Conservation (phyloP, 2,888 invertebrate species). For the Dastarcus helophoroides region DNA sequence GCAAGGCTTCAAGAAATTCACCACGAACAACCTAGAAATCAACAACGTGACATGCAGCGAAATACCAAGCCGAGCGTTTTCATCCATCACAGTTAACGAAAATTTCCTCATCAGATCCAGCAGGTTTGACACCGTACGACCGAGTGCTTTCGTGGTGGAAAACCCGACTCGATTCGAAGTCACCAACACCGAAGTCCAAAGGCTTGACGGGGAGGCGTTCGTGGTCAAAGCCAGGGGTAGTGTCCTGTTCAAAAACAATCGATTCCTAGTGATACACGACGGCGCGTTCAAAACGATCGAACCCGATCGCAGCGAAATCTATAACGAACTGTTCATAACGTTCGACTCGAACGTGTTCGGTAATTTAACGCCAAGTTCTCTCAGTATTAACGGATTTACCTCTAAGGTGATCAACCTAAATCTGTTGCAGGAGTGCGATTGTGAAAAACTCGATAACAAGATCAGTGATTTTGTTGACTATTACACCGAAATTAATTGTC, state of each 20-base stretch:
- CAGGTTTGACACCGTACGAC: conserved; percentile 49
- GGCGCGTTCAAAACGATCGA: conserved; percentile 53
- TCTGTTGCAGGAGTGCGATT: conserved; percentile 48
- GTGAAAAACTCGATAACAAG: conserved; percentile 28
- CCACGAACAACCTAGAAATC: conserved; percentile 52
- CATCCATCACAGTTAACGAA: conserved; percentile 59
- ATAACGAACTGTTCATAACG: conserved; percentile 38
- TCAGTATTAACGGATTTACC: conserved; percentile 45
- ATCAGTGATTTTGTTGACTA: conserved; percentile 20
- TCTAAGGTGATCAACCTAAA: conserved; percentile 47
- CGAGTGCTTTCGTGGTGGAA: conserved; percentile 57
- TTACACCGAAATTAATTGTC: conserved; percentile 28
- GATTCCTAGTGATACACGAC: conserved; percentile 43
- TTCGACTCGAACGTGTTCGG: conserved; percentile 55
- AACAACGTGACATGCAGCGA: conserved; percentile 47
- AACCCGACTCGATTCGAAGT: conserved; percentile 51
- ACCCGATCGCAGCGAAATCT: conserved; percentile 39
- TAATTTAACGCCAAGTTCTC: conserved; percentile 43
- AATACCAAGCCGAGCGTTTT: conserved; percentile 60
- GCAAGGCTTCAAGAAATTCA: conserved; percentile 71
- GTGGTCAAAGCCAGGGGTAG: conserved; percentile 49
- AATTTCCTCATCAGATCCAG: conserved; percentile 56
- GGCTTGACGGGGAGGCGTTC: conserved; percentile 55
- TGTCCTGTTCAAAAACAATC: conserved; percentile 51
- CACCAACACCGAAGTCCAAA: conserved; percentile 45